Percentiles rank a stretch among this genome's conserved stretches.
Conservation (phyloP, 2,113 vertebrate genomes). For the Myiozetetes cayanensis region DNA sequence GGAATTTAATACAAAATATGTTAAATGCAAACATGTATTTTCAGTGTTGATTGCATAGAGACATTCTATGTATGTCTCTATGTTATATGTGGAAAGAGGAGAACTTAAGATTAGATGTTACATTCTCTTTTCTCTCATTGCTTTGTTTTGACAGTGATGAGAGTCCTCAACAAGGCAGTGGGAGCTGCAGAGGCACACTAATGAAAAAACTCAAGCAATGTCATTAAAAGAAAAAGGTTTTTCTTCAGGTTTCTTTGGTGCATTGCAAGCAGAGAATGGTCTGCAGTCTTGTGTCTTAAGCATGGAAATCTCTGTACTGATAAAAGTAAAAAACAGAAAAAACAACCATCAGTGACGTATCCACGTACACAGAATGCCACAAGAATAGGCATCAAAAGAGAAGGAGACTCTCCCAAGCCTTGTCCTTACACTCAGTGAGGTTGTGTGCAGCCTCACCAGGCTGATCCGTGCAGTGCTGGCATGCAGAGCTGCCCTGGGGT, state of each 20-base stretch:
- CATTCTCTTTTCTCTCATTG: fast-evolving
- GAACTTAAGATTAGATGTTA: neutral
- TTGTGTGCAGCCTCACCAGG: neutral
- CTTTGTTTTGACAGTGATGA: neutral
- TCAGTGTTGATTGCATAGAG: neutral
- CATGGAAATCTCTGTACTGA: neutral
- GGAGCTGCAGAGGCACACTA: neutral
- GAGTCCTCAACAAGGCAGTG: neutral
- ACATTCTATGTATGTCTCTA: neutral
- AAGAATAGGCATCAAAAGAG: neutral
- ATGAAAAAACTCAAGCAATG: neutral
- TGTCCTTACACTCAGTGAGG: neutral
- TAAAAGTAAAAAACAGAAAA: neutral
- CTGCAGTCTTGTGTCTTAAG: neutral
- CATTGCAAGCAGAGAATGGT: neutral
- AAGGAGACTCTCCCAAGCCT: neutral
- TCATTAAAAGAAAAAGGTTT: neutral
- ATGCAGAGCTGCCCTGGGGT: neutral
- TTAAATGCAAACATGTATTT: neutral
- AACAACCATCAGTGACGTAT: fast-evolving
- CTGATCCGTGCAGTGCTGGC: neutral
- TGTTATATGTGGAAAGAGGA: neutral
- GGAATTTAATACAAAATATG: neutral
- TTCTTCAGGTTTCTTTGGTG: neutral
- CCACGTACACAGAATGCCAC: neutral